Conservation (phyloP, 92 coral and sea anemone species). For the Pocillopora grandis region DNA sequence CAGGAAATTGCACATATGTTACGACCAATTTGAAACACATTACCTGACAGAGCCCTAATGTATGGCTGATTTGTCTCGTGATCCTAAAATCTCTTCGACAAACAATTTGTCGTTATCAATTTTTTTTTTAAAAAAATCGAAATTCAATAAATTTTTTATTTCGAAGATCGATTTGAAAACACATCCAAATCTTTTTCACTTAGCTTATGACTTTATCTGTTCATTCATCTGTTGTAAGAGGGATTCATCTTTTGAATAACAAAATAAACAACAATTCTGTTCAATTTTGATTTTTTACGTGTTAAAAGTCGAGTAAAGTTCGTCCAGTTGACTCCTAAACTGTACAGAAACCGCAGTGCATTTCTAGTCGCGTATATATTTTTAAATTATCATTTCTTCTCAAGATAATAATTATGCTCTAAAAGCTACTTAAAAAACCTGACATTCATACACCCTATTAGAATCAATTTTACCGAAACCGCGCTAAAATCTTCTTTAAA, state of each 20-base stretch:
- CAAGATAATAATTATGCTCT: neutral
- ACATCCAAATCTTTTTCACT: neutral
- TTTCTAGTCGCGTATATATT: neutral
- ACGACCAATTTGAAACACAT: neutral
- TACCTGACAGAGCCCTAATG: neutral
- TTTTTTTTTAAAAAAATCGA: neutral
- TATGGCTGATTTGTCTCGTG: neutral
- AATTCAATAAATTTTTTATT: conserved; percentile 6
- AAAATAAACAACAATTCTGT: neutral
- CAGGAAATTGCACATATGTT: conserved; percentile 18
- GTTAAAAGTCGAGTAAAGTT: neutral
- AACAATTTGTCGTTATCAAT: conserved; percentile 10
- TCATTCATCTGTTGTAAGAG: neutral
- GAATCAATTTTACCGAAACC: neutral
- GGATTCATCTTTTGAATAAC: neutral
- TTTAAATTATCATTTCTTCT: neutral
- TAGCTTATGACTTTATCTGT: neutral
- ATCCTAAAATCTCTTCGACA: neutral
- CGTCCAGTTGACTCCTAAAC: neutral
- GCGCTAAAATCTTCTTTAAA: too few species aligned
- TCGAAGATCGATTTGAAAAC: neutral
- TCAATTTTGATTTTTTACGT: neutral
- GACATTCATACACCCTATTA: neutral
- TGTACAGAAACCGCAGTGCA: neutral
- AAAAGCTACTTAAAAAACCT: neutral